These are phyloP conservation scores for Lagopus leucura DNA, from an alignment of 2,113 vertebrate species.

Conservation along the genomic window DNA sequence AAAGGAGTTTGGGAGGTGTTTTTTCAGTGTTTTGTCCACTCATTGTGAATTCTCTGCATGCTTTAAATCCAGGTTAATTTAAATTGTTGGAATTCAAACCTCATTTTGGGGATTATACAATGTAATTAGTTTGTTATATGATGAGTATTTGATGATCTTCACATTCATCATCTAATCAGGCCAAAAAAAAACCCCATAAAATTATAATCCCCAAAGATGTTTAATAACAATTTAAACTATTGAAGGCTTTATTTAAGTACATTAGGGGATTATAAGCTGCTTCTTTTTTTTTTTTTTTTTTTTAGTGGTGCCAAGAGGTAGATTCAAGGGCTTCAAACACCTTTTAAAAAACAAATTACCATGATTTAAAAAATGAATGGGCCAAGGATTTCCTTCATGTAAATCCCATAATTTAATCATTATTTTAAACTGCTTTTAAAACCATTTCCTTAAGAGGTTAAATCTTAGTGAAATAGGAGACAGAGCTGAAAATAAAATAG, in stretches of 20 bases:
- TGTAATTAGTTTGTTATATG: conserved; percentile 69
- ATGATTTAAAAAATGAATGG: conserved; percentile 57
- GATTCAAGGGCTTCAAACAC: conserved; percentile 65
- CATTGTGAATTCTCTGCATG: background rate
- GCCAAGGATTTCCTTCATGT: conserved; percentile 55
- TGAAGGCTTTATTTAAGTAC: conserved; percentile 70
- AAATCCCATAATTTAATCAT: conserved; percentile 70
- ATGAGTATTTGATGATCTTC: conserved; percentile 74
- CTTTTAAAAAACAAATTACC: conserved; percentile 74
- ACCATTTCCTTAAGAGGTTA: conserved; percentile 67
- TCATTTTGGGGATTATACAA: conserved; percentile 65
- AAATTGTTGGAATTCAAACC: conserved; percentile 46
- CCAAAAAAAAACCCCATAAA: conserved; percentile 52
- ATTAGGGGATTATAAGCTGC: conserved; percentile 69
- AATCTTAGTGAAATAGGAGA: conserved; percentile 50
- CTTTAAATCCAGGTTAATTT: conserved; percentile 48
- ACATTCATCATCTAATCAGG: conserved; percentile 64
- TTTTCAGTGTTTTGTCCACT: background rate
- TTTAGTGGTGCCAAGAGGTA: conserved; percentile 67
- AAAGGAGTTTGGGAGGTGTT: background rate
- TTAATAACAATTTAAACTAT: conserved; percentile 68
- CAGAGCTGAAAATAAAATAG: conserved; percentile 5
- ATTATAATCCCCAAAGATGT: conserved; percentile 68
- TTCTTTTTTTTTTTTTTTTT: background rate
- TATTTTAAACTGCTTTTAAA: conserved; percentile 72